phyloP scores from a whole-genome alignment of 2,888 invertebrate genomes.

The Meandrusa payeni region DNA sequence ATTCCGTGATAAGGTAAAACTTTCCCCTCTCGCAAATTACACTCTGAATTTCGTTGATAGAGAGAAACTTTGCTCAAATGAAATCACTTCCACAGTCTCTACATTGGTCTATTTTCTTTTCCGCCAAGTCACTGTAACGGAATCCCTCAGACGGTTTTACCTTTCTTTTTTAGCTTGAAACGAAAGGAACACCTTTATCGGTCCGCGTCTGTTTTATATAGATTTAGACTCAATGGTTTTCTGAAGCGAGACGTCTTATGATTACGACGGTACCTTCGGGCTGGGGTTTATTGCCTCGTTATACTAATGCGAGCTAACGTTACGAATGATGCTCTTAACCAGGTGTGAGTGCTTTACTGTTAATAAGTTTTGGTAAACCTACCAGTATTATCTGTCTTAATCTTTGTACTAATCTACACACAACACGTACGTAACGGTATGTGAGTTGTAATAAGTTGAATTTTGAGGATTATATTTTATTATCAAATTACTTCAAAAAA shows the following conservation, averaged over 20 bases:
- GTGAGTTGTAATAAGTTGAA: too few relatives aligned
- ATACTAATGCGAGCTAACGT: conserved; percentile 12
- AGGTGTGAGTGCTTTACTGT: neutral
- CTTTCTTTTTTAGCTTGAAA: conserved; percentile 13
- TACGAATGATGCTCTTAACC: conserved; percentile 7
- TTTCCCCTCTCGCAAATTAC: conserved; percentile 75
- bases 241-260: conserved; percentile 13
- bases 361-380: neutral
- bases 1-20: conserved; percentile 74
- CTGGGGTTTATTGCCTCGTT: conserved; percentile 14
- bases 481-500: too few relatives aligned
- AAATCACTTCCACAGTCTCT: conserved; percentile 68
- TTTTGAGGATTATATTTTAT: too few relatives aligned
- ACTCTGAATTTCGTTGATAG: conserved; percentile 72
- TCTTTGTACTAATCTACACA: too few relatives aligned
- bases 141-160: conserved; percentile 31
- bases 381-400: neutral
- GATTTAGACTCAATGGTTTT: conserved; percentile 12
- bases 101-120: conserved; percentile 58
- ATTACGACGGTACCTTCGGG: conserved; percentile 6
- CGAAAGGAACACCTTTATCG: conserved; percentile 18
- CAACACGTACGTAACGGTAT: too few relatives aligned
- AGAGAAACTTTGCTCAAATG: conserved; percentile 72
- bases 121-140: conserved; percentile 49
- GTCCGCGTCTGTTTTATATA: conserved; percentile 12